Evolutionary conservation across 2,113 vertebrate genomes (phyloP).

Genomic region (Illadopsis cleaveri): DNA sequence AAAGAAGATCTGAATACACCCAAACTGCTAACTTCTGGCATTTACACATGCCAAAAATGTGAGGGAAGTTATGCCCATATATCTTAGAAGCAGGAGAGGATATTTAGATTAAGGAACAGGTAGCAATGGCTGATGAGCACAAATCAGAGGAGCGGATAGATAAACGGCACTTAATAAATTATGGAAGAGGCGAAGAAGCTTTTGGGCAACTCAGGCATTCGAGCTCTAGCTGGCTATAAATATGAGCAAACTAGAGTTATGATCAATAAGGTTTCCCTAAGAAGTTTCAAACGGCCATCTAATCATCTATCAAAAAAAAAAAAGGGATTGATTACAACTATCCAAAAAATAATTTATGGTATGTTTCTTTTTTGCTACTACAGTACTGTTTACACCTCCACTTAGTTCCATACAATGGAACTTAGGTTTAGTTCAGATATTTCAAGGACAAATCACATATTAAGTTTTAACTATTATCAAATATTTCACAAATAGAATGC

Average conservation of each 20-base stretch:
- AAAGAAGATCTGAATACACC: background rate
- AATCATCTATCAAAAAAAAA: background rate
- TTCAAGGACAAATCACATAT: background rate
- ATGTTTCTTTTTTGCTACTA: background rate
- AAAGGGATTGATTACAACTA: background rate
- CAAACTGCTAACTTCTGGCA: background rate
- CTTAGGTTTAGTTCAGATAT: background rate
- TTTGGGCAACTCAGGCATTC: background rate
- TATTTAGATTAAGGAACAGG: background rate
- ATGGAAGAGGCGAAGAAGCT: background rate
- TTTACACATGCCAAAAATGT: background rate
- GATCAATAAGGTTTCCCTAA: conserved; percentile 1
- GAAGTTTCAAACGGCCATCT: background rate
- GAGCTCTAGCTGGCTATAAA: background rate
- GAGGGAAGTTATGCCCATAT: background rate
- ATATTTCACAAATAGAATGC: background rate
- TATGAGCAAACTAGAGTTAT: background rate
- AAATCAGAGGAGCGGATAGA: background rate
- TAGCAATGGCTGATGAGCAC: background rate
- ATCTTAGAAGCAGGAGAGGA: background rate
- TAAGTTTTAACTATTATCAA: background rate
- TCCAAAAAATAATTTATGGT: background rate
- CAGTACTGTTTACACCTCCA: background rate
- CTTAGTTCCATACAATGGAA: background rate
- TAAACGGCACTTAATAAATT: background rate